Conservation (phyloP, 2,113 vertebrate species). For the Picathartes gymnocephalus region DNA sequence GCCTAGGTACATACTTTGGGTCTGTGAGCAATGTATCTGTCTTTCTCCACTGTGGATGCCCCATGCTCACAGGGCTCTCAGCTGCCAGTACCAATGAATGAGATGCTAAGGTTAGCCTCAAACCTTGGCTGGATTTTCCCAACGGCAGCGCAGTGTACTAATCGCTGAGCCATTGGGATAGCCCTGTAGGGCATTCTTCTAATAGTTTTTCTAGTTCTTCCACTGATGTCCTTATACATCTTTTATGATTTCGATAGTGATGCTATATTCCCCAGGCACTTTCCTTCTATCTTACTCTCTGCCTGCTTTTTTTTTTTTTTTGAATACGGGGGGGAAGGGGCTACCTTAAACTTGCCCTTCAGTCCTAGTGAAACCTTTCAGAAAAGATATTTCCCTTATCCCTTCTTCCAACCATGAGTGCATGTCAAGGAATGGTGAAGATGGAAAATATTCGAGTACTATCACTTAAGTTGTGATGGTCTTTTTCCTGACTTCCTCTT, state of each 20-base stretch:
- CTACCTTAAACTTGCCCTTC: constrained; percentile 18
- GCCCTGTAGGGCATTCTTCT: constrained; percentile 39
- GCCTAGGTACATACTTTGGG: not conserved
- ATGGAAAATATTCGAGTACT: not conserved
- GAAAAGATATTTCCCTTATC: not conserved
- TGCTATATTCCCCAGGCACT: constrained; percentile 54
- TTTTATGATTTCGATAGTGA: constrained; percentile 56
- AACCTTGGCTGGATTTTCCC: not conserved
- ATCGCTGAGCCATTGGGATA: constrained; percentile 12
- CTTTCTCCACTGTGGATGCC: not conserved
- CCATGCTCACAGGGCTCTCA: not conserved
- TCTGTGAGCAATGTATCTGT: not conserved
- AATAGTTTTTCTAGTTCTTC: constrained; percentile 55
- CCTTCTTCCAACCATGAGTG: not conserved
- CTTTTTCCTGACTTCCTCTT: not conserved
- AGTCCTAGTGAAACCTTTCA: not conserved
- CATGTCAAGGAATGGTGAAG: not conserved
- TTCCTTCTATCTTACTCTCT: constrained; percentile 23
- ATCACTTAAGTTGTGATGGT: not conserved
- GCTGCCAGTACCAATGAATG: constrained; percentile 8
- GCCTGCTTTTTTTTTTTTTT: not conserved
- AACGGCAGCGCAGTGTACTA: not conserved
- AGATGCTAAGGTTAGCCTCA: not conserved
- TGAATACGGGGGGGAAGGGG: not conserved
- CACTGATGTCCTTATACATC: constrained; percentile 63